These are phyloP conservation scores for Grallaria varia DNA, from an alignment of 2,113 vertebrate genomes.

Conservation along the genomic window DNA sequence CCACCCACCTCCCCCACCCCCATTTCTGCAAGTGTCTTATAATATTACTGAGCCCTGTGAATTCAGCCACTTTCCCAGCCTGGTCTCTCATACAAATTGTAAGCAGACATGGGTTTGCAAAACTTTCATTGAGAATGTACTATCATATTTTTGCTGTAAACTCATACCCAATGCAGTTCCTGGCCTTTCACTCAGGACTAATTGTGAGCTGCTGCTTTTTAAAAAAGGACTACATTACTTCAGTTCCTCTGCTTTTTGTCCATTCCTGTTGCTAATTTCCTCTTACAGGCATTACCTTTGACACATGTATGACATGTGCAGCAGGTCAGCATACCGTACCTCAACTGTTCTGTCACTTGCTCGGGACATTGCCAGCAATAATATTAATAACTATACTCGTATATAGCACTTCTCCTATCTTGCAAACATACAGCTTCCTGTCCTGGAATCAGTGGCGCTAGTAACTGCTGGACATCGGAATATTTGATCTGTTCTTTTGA, in stretches of 20 bases:
- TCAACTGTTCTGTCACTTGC: not conserved
- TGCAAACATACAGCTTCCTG: not conserved
- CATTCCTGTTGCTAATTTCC: not conserved
- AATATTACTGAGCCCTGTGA: not conserved
- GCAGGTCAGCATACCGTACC: not conserved
- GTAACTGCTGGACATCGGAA: rapidly evolving
- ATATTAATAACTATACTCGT: not conserved
- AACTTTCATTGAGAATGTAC: not conserved
- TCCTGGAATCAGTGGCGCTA: not conserved
- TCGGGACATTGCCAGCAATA: not conserved
- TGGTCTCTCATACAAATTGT: not conserved
- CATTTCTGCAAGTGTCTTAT: not conserved
- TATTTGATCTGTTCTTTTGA: not conserved
- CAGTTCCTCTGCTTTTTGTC: not conserved
- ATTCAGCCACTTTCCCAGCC: not conserved
- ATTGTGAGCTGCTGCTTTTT: not conserved
- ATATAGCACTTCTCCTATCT: not conserved
- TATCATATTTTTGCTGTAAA: not conserved
- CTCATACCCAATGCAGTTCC: not conserved
- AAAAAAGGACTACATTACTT: not conserved
- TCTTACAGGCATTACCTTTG: not conserved
- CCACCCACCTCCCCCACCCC: too few relatives aligned
- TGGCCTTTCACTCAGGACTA: not conserved
- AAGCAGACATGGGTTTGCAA: not conserved
- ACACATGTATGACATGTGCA: not conserved